A percentile compares a stretch with the other conserved stretches of the same genome.
phyloP scores from a whole-genome alignment of 2,888 invertebrate genomes.

The Tuberolachnus salignus region DNA sequence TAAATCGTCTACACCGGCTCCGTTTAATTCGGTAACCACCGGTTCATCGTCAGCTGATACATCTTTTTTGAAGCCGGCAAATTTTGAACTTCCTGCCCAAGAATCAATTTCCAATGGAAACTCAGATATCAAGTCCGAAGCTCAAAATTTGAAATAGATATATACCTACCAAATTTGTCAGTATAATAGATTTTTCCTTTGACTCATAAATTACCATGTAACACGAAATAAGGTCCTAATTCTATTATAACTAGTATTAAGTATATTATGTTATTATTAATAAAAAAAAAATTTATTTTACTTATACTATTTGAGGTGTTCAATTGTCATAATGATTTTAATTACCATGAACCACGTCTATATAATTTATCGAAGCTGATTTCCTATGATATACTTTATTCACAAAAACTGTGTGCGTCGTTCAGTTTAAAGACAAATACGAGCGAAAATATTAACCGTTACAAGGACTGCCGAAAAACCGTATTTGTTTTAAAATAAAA shows the following conservation, averaged over 20 bases:
- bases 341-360: neutral
- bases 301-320: no score
- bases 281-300: no score
- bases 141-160: no score
- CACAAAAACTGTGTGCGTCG: neutral
- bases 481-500: slow-evolving; percentile 21
- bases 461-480: neutral
- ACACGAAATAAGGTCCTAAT: no score
- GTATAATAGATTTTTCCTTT: no score
- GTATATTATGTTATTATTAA: no score
- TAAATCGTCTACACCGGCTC: neutral
- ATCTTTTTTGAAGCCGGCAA: neutral
- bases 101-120: no score
- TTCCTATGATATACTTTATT: slow-evolving; percentile 10
- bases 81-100: neutral
- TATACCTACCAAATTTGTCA: no score
- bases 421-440: slow-evolving; percentile 1
- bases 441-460: slow-evolving; percentile 24
- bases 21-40: neutral
- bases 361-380: slow-evolving; percentile 10
- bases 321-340: no score
- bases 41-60: neutral
- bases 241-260: no score
- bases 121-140: no score
- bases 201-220: no score